A percentile compares a stretch with the other conserved stretches of the same genome.
Evolutionary conservation across 2,888 invertebrate genomes (phyloP).

Genomic region (Epinotia ramella): DNA sequence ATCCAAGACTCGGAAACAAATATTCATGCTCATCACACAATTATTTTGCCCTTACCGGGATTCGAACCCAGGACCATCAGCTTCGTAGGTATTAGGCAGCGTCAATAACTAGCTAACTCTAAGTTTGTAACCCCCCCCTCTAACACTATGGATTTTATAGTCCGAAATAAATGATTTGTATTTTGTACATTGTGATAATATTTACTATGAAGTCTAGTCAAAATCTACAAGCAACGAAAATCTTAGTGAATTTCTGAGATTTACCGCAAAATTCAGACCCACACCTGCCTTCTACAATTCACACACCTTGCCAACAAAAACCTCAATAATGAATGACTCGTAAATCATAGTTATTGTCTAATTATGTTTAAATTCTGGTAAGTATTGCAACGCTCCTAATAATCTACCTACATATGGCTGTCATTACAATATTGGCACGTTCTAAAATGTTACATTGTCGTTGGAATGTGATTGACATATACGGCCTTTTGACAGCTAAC

Average conservation of each 20-base stretch:
- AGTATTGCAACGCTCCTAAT: conserved; percentile 39
- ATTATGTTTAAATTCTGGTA: conserved; percentile 30
- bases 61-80: no score
- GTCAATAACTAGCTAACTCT: no score
- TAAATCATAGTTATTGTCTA: conserved; percentile 36
- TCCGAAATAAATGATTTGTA: no score
- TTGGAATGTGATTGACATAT: background rate
- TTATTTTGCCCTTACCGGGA: no score
- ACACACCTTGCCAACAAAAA: conserved; percentile 10
- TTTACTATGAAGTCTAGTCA: no score
- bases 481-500: background rate
- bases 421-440: background rate
- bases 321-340: conserved; percentile 8
- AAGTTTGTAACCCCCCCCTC: no score
- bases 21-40: no score
- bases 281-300: conserved; percentile 12
- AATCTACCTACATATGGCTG: conserved; percentile 34
- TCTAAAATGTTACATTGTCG: background rate
- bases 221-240: background rate
- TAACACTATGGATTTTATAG: no score
- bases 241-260: background rate
- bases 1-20: no score
- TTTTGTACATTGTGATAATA: no score
- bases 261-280: background rate
- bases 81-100: no score